Evolutionary conservation across 1,140 invertebrate genomes (phyloP), one percentile per base, ranked within the genome.

Genomic region (Myzus persicae): DNA sequence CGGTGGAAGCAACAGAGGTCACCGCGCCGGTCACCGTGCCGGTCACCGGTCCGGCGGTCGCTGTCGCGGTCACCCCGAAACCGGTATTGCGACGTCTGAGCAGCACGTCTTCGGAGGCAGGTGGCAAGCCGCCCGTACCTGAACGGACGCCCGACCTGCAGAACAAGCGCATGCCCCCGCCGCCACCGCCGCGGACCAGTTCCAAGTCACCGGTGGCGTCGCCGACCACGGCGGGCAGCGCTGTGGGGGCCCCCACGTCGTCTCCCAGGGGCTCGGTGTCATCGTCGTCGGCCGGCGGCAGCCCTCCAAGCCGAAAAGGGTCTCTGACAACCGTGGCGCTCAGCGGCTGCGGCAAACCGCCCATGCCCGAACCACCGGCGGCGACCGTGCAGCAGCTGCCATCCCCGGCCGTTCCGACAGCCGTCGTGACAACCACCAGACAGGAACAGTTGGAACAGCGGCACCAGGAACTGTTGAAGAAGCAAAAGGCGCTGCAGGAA

Each of bases 401-500:
- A 38, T n/a, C 84, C 9, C 36, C 36, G 11, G n/a, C 24, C 84
- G 88, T 40, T 31, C 42, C 22, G 54, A 1, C 89, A 2, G 40
- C n/a, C 11, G 84, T 87, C 46, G 89, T 31, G 51, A n/a, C 59
- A 26, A 22, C 54, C 26, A 96, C 96, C 85, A 96, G 97, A 0
- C 97, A 98, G 94, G 97, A 97, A 93, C 96, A 95, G 48, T 95
- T 98, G 7, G 98, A 98, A 94, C 97, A 97, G 94, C 96, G 98
- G 4, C 98, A 98, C 94, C 97, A 98, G 94, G 98, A 98, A 94
- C 95, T 98, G 2, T 94, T 98, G 7, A 96, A 97, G 90, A 98
- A 98, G 94, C 98, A 98, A 94, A 97, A 97, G 93, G 97, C 97
- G 8, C 95, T 99, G 2, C 98, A 99, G 94, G 98, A 98, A 94